These are phyloP conservation scores for Entomobrya multifasciata DNA, from an alignment of 2,888 invertebrate species.

Conservation along the genomic window DNA sequence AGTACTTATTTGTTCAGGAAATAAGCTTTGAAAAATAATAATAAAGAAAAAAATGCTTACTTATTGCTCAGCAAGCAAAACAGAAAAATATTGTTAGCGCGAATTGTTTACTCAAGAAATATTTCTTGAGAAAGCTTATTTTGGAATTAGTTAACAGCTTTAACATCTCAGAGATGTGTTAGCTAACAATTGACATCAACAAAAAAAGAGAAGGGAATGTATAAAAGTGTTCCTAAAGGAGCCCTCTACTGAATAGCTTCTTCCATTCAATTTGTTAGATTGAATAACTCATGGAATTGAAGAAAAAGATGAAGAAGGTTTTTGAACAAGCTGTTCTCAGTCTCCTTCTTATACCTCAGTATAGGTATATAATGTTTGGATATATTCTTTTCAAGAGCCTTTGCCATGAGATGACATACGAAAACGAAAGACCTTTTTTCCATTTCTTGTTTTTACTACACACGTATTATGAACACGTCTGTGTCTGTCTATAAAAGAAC, in stretches of 20 bases:
- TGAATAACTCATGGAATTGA: not conserved
- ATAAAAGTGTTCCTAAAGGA: not conserved
- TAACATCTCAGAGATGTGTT: not conserved
- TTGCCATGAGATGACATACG: constrained; percentile 5
- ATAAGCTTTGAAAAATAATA: not conserved
- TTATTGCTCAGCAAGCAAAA: not conserved
- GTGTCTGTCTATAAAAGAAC: not conserved
- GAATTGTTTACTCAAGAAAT: constrained; percentile 18
- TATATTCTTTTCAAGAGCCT: constrained; percentile 37
- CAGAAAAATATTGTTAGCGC: too few relatives aligned
- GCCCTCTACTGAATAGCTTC: not conserved
- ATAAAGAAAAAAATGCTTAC: not conserved
- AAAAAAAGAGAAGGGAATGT: not conserved
- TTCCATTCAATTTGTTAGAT: not conserved
- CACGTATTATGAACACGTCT: not conserved
- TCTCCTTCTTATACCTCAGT: too few relatives aligned
- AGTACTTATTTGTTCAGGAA: not conserved
- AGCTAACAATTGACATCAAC: constrained; percentile 1
- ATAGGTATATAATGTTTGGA: too few relatives aligned
- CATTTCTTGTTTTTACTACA: constrained; percentile 19
- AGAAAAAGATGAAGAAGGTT: too few relatives aligned
- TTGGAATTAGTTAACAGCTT: constrained; percentile 26
- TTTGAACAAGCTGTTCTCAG: constrained; percentile 18
- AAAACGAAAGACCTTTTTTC: constrained; percentile 53
- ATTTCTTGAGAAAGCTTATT: not conserved